Conservation (phyloP, 2,888 invertebrate species). For the Drosophila pseudotalamancana region DNA sequence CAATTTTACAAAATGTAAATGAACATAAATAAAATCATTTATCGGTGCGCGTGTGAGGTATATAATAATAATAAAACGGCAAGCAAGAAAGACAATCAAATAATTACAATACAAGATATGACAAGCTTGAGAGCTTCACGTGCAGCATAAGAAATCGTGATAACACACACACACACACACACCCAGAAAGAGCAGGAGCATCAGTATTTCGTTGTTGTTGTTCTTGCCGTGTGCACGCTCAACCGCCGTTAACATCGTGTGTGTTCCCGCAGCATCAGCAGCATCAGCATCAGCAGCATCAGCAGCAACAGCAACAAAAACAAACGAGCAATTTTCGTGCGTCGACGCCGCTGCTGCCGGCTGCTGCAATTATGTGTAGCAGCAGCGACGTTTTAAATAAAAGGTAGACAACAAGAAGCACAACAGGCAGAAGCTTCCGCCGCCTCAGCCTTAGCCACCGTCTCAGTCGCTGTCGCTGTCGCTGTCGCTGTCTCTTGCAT, state of each 20-base stretch:
- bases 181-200: constrained; percentile 25
- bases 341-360: constrained; percentile 55
- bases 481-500: constrained; percentile 27
- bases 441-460: constrained; percentile 7
- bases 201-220: constrained; percentile 33
- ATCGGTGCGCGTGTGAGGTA: constrained; percentile 42
- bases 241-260: constrained; percentile 55
- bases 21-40: constrained; percentile 14
- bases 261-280: constrained; percentile 40
- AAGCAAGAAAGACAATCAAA: constrained; percentile 42
- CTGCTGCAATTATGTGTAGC: constrained; percentile 56
- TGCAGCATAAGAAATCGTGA: constrained; percentile 61
- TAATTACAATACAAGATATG: constrained; percentile 44
- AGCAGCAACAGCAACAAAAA: constrained; percentile 38
- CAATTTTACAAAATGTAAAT: constrained; percentile 17
- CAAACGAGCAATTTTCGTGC: constrained; percentile 55
- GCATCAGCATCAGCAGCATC: constrained; percentile 24
- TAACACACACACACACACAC: constrained; percentile 40
- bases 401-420: constrained; percentile 48
- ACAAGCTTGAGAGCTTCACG: constrained; percentile 54
- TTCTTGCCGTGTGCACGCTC: constrained; percentile 43
- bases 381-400: constrained; percentile 55
- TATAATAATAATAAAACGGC: constrained; percentile 22
- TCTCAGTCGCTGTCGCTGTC: neutral
- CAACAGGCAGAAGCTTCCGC: constrained; percentile 25